Base-by-base conservation (phyloP, 1,140 invertebrate genomes). In the Rhagoletis zephyria region DNA sequence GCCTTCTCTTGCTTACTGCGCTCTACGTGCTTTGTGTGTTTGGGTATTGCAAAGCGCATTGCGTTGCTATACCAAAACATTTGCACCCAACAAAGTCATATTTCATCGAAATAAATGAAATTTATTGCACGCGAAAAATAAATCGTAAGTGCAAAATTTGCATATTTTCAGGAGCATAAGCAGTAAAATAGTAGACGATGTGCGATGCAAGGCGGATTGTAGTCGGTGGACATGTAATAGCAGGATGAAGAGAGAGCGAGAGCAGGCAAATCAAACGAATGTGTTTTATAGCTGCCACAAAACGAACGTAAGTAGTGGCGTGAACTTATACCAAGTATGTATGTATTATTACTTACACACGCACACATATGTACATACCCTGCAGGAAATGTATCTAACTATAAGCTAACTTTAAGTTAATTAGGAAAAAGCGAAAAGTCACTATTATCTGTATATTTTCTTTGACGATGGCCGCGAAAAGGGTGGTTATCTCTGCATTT, bases 81-180 rank as follows among this genome's bases (percentile, higher is more conserved):
- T 81, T 51, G 5, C 74, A 81, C 16, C 45, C 74, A 81, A 81
- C 74, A 64, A 67, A 87, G 48, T 87, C 65, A 87, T 87, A 87
- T 87, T 67, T 87, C 64, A 87, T 87, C 86, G 86, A 87, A 87
- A 87, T 87, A 87, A 87, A 87, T 87, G 64, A 56, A 65, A 87
- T 87, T 87, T 87, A 87, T 87, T 87, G 86, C 65, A 70, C 61
- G 48, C 61, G 61, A 19, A 87, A 85, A 87, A 64, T 87, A 67
- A 87, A 87, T 87, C 40, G 60, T 70, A 87, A 65, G 60, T 87
- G 64, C 86, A 70, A 87, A 87, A 87, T 87, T 87, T 65, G 86
- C 86, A 87, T 87, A 85, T 85, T 85, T 85, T 63, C 56, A 85
- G 74, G 74, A 45, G 74, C 74, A 81, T 19, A 56, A 30, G 30